Base-by-base conservation (phyloP, 2,113 vertebrate species). In the Lutjanus erythropterus region DNA sequence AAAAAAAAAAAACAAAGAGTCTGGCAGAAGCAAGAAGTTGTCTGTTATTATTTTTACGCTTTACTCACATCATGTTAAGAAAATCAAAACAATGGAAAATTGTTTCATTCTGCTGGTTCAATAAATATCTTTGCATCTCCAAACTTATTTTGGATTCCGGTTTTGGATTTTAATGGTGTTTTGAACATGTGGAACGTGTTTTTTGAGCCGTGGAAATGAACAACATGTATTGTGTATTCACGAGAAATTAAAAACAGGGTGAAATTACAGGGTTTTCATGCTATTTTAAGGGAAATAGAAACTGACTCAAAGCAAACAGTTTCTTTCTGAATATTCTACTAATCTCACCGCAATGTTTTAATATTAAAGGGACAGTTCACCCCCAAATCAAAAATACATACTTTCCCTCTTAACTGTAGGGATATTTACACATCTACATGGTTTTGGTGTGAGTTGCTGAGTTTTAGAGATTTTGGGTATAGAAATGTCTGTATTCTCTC, bases 41-140 rank as follows among this genome's bases (percentile, higher is more conserved):
- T 15, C 31, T 47, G 42, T 53, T 53, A 42, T 81, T 3, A 37
- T 58, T 70, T 59, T 19, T 18, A 35, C 53, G 11, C 19, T 49
- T 66, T 49, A 29, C 62, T 56, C 61, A 68, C 27, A 66, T 71
- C 49, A 25, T 23, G 56, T 49, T 65, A 33, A 16, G 41, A 78
- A 55, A 50, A 77, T 73, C 60, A 37, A 62, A 52, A 37, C 29
- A 53, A 42, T 11, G 27, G 15, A 10, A 72, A 55, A 78, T 62
- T 31, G 21, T 19, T 23, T 71, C 1, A 72, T 72, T 78, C 6
- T 44, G 23, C 10, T 21, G 37, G 9, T 11, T 29, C 44, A 44
- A 55, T 60, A 67, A 42, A 74, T 58, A 58, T 72, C 4, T 46
- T 47, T 37, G 29, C 35, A 46, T 60, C 21, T 52, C 16, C 11